These are phyloP conservation scores for Thalassophryne amazonica DNA, from an alignment of 2,797 vertebrate genomes.

Conservation along the genomic window DNA sequence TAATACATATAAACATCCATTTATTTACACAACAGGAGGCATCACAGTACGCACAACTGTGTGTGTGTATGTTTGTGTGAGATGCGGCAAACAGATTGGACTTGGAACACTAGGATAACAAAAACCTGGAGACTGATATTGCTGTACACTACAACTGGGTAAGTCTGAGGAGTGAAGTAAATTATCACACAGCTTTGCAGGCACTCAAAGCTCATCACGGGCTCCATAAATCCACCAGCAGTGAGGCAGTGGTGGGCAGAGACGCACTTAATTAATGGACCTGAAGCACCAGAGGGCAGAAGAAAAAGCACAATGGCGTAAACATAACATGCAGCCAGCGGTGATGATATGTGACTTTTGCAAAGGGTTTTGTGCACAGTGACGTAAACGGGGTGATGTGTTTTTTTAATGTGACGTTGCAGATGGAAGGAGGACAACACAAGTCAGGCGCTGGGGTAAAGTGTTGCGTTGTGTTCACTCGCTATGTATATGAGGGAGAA, in stretches of 20 bases:
- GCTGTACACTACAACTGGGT: slow-evolving; percentile 34
- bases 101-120: slow-evolving; percentile 6
- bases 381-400: slow-evolving; percentile 17
- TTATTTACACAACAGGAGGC: background rate
- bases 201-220: slow-evolving; percentile 54
- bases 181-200: slow-evolving; percentile 57
- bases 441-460: slow-evolving; percentile 16
- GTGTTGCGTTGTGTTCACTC: slow-evolving; percentile 24
- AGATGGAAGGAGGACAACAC: too few relatives aligned
- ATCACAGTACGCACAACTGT: background rate
- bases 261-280: slow-evolving; percentile 57
- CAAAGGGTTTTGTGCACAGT: slow-evolving; percentile 12
- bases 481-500: slow-evolving; percentile 27
- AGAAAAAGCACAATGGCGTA: slow-evolving; percentile 30
- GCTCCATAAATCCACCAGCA: slow-evolving; percentile 62
- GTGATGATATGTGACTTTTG: background rate
- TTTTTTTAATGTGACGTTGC: too few relatives aligned
- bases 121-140: slow-evolving; percentile 32
- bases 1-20: background rate
- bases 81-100: slow-evolving; percentile 13
- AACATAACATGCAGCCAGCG: slow-evolving; percentile 46
- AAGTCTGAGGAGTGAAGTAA: slow-evolving; percentile 37
- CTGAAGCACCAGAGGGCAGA: slow-evolving; percentile 40
- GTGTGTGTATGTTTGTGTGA: background rate
- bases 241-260: slow-evolving; percentile 30